These are phyloP conservation scores for Rhabdomys dilectus DNA, from an alignment of 2,113 vertebrate genomes.

Conservation along the genomic window DNA sequence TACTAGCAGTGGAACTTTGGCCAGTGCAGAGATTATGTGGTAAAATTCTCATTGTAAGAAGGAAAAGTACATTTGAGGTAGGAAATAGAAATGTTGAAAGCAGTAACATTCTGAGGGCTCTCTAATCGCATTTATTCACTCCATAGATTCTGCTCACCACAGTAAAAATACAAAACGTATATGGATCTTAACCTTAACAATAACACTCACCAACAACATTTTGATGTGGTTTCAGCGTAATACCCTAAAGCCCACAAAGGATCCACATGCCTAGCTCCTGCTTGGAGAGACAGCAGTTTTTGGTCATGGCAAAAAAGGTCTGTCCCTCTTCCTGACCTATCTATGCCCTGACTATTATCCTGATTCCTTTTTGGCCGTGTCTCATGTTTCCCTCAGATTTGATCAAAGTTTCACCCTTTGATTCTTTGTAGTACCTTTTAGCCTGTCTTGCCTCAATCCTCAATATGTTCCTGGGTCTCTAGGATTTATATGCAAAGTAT, in stretches of 20 bases:
- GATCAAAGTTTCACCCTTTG: not conserved
- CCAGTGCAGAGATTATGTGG: not conserved
- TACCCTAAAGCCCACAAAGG: not conserved
- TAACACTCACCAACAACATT: not conserved
- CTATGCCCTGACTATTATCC: not conserved
- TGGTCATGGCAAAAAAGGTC: not conserved
- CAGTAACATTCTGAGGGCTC: not conserved
- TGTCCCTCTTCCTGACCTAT: not conserved
- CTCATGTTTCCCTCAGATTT: not conserved
- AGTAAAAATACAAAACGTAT: not conserved
- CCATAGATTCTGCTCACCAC: not conserved
- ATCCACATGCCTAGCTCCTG: not conserved
- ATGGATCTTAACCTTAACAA: not conserved
- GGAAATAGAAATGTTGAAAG: not conserved
- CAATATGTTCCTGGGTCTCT: not conserved
- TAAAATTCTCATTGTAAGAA: not conserved
- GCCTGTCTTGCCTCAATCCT: not conserved
- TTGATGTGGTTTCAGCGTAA: not conserved
- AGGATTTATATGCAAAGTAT: not conserved
- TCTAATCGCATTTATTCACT: not conserved
- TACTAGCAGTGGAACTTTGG: not conserved
- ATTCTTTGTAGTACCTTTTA: not conserved
- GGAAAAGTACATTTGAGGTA: not conserved
- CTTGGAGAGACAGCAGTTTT: not conserved
- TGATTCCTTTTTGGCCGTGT: not conserved